Conservation (phyloP, 2,888 invertebrate genomes). For the Campoplex capitator region DNA sequence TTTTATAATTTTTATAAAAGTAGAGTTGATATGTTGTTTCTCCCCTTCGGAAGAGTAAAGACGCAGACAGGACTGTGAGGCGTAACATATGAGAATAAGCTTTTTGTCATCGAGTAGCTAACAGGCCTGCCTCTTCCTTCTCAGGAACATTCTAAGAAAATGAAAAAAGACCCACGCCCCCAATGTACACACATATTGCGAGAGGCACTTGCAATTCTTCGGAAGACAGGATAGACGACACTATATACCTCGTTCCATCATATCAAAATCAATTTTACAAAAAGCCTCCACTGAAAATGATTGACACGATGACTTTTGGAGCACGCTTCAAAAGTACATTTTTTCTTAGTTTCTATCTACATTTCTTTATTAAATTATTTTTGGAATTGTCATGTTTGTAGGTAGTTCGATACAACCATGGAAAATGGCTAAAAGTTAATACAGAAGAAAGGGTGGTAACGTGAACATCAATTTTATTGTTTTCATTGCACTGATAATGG, state of each 20-base stretch:
- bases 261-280: slow-evolving; percentile 76
- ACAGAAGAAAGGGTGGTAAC: too few species aligned
- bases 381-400: not conserved
- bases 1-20: slow-evolving; percentile 35
- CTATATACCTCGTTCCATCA: slow-evolving; percentile 68
- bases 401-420: not conserved
- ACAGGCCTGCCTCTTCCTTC: slow-evolving; percentile 35
- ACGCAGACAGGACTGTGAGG: not conserved
- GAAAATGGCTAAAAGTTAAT: not conserved
- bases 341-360: not conserved
- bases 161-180: slow-evolving; percentile 30
- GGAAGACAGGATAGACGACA: slow-evolving; percentile 21
- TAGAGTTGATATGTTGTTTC: not conserved
- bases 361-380: not conserved
- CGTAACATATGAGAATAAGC: not conserved
- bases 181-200: slow-evolving; percentile 49
- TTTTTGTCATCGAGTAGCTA: slow-evolving; percentile 36
- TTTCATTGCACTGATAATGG: not conserved
- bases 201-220: slow-evolving; percentile 34
- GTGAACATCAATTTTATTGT: not conserved
- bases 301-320: slow-evolving; percentile 60
- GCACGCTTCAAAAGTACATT: not conserved
- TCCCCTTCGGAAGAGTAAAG: not conserved
- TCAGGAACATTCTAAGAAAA: slow-evolving; percentile 14
- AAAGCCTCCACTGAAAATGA: slow-evolving; percentile 72